These are phyloP conservation scores for Chondrilla cf. caribensis DNA, from an alignment of 37 sponge, comb jelly and placozoan genomes.

Conservation along the genomic window DNA sequence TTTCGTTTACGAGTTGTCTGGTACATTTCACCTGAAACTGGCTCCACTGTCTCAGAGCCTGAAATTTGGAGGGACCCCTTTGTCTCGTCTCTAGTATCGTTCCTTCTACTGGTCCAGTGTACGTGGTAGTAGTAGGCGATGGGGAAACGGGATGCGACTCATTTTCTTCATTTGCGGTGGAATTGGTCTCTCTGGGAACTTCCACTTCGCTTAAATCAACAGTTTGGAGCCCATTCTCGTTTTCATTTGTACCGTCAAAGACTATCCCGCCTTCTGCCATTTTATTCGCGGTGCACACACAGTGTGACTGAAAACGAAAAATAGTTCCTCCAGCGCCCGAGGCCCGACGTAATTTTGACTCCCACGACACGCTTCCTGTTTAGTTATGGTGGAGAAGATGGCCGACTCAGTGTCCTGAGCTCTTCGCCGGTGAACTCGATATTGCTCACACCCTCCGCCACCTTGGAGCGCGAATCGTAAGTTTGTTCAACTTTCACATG, in stretches of 20 bases:
- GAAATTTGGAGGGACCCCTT: conserved; percentile 18
- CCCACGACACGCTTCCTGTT: too few relatives aligned
- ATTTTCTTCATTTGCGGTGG: background rate
- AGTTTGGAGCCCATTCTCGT: background rate
- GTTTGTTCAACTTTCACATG: too few relatives aligned
- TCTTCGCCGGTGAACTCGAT: too few relatives aligned
- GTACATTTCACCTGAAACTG: conserved; percentile 62
- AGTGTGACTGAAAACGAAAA: too few relatives aligned
- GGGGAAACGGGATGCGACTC: background rate
- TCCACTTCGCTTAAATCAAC: background rate
- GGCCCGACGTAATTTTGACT: too few relatives aligned
- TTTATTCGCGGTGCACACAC: background rate
- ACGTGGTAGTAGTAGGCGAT: background rate
- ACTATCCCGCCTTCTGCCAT: conserved; percentile 21
- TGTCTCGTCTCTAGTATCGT: conserved; percentile 28
- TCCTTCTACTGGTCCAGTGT: conserved; percentile 8
- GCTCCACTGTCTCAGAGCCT: conserved; percentile 68
- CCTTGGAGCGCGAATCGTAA: too few relatives aligned
- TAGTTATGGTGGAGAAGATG: too few relatives aligned
- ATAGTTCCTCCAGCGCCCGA: too few relatives aligned
- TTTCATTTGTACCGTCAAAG: background rate
- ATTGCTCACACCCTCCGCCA: too few relatives aligned
- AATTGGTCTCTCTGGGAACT: background rate
- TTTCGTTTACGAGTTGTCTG: conserved; percentile 78
- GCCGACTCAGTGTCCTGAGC: too few relatives aligned